These are phyloP conservation scores for Percopsis omiscomaycus DNA, from an alignment of 2,797 vertebrate species.

Conservation along the genomic window DNA sequence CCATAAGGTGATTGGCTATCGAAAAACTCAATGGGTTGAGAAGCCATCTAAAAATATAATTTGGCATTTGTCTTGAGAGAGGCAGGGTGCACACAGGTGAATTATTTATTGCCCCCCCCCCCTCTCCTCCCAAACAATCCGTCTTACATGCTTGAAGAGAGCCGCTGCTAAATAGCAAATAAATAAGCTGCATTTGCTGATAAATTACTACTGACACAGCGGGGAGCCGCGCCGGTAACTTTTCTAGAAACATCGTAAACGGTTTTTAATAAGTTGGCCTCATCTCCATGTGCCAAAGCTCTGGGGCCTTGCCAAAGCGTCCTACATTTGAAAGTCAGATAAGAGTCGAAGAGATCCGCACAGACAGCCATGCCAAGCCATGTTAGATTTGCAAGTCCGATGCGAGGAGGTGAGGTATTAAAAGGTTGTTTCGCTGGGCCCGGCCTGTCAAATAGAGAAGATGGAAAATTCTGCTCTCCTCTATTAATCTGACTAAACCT, in stretches of 20 bases:
- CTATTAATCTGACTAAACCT: constrained; percentile 59
- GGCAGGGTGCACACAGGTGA: not conserved
- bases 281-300: constrained; percentile 46
- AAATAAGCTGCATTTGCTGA: constrained; percentile 44
- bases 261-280: constrained; percentile 55
- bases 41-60: not conserved
- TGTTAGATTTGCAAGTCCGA: constrained; percentile 52
- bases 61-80: too few relatives aligned
- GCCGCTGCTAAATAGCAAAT: constrained; percentile 30
- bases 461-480: constrained; percentile 49
- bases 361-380: constrained; percentile 29
- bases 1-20: not conserved
- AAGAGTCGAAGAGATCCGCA: constrained; percentile 13
- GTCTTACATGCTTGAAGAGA: constrained; percentile 14
- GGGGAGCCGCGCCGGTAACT: constrained; percentile 44
- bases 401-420: constrained; percentile 39
- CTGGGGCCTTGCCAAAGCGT: constrained; percentile 20
- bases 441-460: constrained; percentile 50
- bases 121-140: constrained; percentile 5
- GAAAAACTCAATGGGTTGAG: not conserved
- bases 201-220: constrained; percentile 51
- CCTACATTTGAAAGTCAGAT: constrained; percentile 62
- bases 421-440: constrained; percentile 45
- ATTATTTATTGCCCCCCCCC: constrained; percentile 16
- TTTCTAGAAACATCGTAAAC: constrained; percentile 27